Conservation (phyloP, 2,888 invertebrate genomes). For the Nesidiocoris tenuis region DNA sequence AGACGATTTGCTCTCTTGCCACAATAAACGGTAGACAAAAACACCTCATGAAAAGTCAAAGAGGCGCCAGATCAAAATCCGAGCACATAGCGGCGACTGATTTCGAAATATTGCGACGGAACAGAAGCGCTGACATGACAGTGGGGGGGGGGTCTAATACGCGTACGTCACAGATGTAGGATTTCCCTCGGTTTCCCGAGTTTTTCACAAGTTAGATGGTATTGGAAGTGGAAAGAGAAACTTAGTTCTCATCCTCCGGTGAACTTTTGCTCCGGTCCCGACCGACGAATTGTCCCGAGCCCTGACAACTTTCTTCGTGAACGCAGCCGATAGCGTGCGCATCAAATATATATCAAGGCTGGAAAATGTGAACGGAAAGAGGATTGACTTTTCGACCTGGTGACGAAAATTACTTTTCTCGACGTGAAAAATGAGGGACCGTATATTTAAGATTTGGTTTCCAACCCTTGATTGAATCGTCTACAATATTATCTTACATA, state of each 20-base stretch:
- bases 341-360: neutral
- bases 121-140: too few relatives aligned
- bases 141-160: neutral
- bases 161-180: neutral
- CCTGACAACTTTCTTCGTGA: neutral
- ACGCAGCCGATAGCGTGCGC: neutral
- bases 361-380: neutral
- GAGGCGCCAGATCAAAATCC: too few relatives aligned
- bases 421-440: too few relatives aligned
- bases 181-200: neutral
- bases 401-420: too few relatives aligned
- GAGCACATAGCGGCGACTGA: too few relatives aligned
- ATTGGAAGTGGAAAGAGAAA: neutral
- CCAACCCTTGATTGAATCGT: too few relatives aligned
- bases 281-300: neutral
- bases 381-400: neutral
- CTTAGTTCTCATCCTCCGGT: neutral
- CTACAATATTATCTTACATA: too few relatives aligned
- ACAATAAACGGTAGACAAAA: too few relatives aligned
- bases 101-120: too few relatives aligned
- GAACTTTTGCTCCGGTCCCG: neutral
- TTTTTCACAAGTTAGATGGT: neutral
- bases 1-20: too few relatives aligned
- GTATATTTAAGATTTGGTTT: too few relatives aligned
- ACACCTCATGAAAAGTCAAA: too few relatives aligned